Percentiles rank a stretch among this genome's conserved stretches.
phyloP scores from a whole-genome alignment of 2,113 vertebrate genomes.

The Tamias sibiricus region DNA sequence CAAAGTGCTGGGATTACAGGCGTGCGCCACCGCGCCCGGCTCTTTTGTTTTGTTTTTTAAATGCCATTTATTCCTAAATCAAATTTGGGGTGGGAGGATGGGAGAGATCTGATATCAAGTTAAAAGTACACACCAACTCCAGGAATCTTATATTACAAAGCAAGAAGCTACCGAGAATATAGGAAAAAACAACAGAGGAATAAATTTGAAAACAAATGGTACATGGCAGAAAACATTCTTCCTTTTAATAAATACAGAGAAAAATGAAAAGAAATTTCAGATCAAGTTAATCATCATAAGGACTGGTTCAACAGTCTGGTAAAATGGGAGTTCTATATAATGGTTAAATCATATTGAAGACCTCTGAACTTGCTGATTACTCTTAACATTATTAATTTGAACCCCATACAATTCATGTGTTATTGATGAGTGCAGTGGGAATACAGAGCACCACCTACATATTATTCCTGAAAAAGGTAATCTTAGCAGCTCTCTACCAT shows the following conservation, averaged over 20 bases:
- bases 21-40: too few species aligned
- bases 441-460: neutral
- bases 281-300: neutral
- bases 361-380: neutral
- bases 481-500: neutral
- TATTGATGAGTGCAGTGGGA: neutral
- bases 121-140: neutral
- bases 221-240: neutral
- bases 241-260: neutral
- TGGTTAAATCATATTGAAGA: neutral
- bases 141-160: neutral
- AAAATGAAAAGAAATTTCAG: neutral
- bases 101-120: neutral
- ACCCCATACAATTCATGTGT: neutral
- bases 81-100: neutral
- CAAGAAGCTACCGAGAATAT: neutral
- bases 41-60: too few species aligned
- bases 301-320: neutral
- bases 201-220: neutral
- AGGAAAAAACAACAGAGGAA: neutral
- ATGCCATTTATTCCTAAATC: neutral
- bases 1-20: too few species aligned
- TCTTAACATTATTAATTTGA: neutral
- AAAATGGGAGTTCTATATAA: neutral
- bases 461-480: neutral